phyloP scores from a whole-genome alignment of 2,888 invertebrate genomes.

The Meiosimyza platycephala region DNA sequence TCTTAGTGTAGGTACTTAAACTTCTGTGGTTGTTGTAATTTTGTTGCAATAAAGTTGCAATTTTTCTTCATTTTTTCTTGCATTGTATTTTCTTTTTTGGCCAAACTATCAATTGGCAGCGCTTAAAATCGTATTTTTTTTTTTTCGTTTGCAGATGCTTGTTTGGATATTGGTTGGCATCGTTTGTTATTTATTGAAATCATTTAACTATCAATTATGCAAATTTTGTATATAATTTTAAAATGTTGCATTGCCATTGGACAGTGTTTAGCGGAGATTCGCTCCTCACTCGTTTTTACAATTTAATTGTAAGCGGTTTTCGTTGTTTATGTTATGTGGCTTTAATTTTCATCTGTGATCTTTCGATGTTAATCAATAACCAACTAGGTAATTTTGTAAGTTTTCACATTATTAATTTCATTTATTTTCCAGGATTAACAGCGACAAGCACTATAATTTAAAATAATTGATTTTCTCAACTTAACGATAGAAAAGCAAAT shows the following conservation, averaged over 20 bases:
- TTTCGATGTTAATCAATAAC: background rate
- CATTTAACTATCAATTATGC: slow-evolving; percentile 58
- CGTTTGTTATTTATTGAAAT: slow-evolving; percentile 28
- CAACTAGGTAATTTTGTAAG: background rate
- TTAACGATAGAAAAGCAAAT: no score
- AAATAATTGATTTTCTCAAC: no score
- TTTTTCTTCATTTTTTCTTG: background rate
- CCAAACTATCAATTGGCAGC: background rate
- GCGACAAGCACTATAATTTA: no score
- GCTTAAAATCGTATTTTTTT: background rate
- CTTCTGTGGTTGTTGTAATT: slow-evolving; percentile 6
- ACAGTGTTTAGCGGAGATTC: slow-evolving; percentile 35
- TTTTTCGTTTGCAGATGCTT: slow-evolving; percentile 1
- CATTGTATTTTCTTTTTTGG: background rate
- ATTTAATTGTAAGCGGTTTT: slow-evolving; percentile 31
- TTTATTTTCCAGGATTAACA: no score
- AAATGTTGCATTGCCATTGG: slow-evolving; percentile 50
- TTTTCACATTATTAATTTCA: background rate
- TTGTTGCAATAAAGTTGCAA: slow-evolving; percentile 19
- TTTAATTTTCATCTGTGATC: background rate
- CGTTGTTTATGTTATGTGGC: background rate
- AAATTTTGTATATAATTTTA: slow-evolving; percentile 59
- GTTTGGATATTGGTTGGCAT: background rate
- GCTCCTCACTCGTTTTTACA: background rate
- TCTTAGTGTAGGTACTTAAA: background rate